These are phyloP conservation scores for Etheostoma cragini DNA, from an alignment of 2,113 vertebrate species.

Conservation along the genomic window DNA sequence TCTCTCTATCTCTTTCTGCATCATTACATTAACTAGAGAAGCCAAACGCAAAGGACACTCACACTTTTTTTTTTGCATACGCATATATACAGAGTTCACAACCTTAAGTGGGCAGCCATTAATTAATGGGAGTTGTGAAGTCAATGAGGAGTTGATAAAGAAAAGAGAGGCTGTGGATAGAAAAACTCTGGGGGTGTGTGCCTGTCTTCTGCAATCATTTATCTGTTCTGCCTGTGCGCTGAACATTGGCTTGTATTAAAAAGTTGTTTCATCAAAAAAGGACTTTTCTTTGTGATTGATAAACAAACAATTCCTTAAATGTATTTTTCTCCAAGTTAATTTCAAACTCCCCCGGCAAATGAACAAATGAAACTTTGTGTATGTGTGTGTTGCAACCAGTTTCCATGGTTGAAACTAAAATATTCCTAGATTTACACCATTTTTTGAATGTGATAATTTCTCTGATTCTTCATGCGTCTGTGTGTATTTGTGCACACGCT, in stretches of 20 bases:
- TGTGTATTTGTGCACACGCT: background rate
- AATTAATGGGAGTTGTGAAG: slow-evolving; percentile 33
- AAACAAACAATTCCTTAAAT: slow-evolving; percentile 13
- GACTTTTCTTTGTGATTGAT: background rate
- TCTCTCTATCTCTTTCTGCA: slow-evolving; percentile 3
- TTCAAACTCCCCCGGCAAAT: background rate
- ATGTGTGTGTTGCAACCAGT: background rate
- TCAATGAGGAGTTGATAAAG: slow-evolving; percentile 44
- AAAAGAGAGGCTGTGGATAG: slow-evolving; percentile 2
- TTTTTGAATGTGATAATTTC: background rate
- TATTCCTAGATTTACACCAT: background rate
- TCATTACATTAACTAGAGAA: background rate
- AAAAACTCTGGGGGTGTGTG: background rate
- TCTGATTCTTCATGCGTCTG: background rate
- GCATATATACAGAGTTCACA: background rate
- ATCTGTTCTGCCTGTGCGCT: background rate
- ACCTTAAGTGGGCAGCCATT: background rate
- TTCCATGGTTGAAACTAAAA: background rate
- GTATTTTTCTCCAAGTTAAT: background rate
- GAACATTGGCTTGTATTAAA: slow-evolving; percentile 22
- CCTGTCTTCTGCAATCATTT: background rate
- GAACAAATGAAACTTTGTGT: background rate
- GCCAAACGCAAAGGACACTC: background rate
- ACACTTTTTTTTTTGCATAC: background rate
- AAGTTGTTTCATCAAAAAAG: background rate